Evolutionary conservation across 2,888 invertebrate genomes (phyloP).

Genomic region (Lithophane ornitopus): DNA sequence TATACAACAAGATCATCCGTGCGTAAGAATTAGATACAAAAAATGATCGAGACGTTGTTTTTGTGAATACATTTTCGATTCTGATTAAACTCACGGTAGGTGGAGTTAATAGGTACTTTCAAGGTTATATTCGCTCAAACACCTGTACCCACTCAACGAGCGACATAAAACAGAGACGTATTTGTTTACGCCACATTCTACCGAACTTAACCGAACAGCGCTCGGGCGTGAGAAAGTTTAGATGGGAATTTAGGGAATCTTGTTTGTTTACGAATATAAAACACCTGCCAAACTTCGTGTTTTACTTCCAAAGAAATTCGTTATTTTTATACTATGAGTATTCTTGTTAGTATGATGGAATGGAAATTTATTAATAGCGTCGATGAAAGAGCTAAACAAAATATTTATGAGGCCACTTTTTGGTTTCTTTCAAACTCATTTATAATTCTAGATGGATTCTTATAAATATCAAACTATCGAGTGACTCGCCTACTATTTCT

Average conservation of each 20-base stretch:
- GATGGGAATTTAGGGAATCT: slow-evolving; percentile 78
- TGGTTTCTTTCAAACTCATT: slow-evolving; percentile 43
- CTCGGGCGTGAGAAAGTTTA: slow-evolving; percentile 82
- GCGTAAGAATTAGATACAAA: slow-evolving; percentile 31
- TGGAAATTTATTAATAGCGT: slow-evolving; percentile 56
- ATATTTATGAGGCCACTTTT: slow-evolving; percentile 52
- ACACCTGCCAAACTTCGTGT: slow-evolving; percentile 73
- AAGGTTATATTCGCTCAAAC: slow-evolving; percentile 64
- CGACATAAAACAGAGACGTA: slow-evolving; percentile 78
- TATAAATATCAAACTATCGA: slow-evolving; percentile 20
- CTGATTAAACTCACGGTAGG: slow-evolving; percentile 44
- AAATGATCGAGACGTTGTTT: slow-evolving; percentile 43
- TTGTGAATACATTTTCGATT: slow-evolving; percentile 41
- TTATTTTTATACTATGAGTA: slow-evolving; percentile 59
- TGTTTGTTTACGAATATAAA: slow-evolving; percentile 78
- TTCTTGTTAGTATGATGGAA: slow-evolving; percentile 56
- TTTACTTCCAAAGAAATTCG: slow-evolving; percentile 68
- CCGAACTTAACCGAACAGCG: slow-evolving; percentile 60
- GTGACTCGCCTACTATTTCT: slow-evolving; percentile 5
- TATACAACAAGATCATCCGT: slow-evolving; percentile 21
- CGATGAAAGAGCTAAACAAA: slow-evolving; percentile 49
- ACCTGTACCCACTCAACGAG: slow-evolving; percentile 70
- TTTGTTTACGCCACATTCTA: slow-evolving; percentile 72
- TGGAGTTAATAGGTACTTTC: slow-evolving; percentile 57
- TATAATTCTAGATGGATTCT: slow-evolving; percentile 36